Evolutionary conservation across 2,888 invertebrate species (phyloP).

Genomic region (Ellobium chinense): DNA sequence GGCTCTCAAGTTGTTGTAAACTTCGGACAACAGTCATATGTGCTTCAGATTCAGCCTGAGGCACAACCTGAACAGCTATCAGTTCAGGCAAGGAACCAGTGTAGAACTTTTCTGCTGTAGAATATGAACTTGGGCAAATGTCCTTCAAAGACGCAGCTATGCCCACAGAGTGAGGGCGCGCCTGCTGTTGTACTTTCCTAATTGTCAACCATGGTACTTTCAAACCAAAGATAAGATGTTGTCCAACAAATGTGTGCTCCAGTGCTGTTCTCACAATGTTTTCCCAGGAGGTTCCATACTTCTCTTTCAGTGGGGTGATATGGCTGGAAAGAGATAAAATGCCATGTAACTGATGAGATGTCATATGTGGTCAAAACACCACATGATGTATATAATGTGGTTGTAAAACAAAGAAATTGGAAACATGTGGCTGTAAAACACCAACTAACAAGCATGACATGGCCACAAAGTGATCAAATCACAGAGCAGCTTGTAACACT

Average conservation of each 20-base stretch:
- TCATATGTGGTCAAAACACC: no score
- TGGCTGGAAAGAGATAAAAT: no score
- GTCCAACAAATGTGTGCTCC: slow-evolving; percentile 21
- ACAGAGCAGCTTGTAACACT: no score
- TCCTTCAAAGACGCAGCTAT: not conserved
- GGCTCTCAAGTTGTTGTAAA: not conserved
- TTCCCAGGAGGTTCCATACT: not conserved
- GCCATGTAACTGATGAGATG: no score
- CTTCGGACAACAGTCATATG: slow-evolving; percentile 2
- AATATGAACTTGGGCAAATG: not conserved
- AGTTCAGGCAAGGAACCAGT: not conserved
- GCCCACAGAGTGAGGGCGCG: no score
- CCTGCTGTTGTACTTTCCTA: not conserved
- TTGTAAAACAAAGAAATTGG: no score
- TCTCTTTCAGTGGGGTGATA: not conserved
- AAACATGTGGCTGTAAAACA: no score
- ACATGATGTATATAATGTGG: no score
- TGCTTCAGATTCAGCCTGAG: not conserved
- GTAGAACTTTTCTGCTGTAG: not conserved
- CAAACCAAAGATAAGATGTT: slow-evolving; percentile 27
- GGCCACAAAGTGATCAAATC: no score
- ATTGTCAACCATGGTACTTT: not conserved
- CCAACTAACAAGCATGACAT: no score
- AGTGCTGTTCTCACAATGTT: slow-evolving; percentile 3
- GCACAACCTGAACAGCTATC: slow-evolving; percentile 20